These are phyloP conservation scores for Pachycephala philippinensis DNA, from an alignment of 2,113 vertebrate genomes.

Conservation along the genomic window DNA sequence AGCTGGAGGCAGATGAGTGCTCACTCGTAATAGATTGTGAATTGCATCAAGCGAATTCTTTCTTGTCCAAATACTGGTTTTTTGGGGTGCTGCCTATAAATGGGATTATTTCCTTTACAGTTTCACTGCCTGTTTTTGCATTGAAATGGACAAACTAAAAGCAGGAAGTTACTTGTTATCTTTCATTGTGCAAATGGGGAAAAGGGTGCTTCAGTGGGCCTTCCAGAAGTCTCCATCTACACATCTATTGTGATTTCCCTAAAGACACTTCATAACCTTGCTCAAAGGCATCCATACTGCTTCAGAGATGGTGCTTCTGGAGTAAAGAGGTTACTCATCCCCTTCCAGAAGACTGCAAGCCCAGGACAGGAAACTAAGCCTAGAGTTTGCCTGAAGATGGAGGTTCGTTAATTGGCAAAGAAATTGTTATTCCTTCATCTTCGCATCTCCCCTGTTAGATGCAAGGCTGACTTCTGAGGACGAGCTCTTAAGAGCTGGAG, in stretches of 20 bases:
- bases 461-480: not conserved
- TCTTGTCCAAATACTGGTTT: not conserved
- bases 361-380: not conserved
- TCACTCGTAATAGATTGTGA: not conserved
- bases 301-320: not conserved
- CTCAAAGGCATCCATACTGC: not conserved
- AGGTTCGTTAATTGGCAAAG: not conserved
- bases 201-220: not conserved
- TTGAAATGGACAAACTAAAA: not conserved
- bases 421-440: not conserved
- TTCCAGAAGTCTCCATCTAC: not conserved
- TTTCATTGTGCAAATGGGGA: not conserved
- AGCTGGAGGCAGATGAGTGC: slow-evolving; percentile 7
- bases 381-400: not conserved
- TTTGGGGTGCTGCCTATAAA: slow-evolving; percentile 5
- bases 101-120: not conserved
- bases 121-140: not conserved
- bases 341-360: not conserved
- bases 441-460: not conserved
- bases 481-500: not conserved
- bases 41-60: not conserved
- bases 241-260: not conserved
- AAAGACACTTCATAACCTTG: not conserved
- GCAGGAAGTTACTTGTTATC: not conserved
- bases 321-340: not conserved